phyloP scores from a whole-genome alignment of 2,888 invertebrate genomes.

The Mesopsocus fuscifrons region DNA sequence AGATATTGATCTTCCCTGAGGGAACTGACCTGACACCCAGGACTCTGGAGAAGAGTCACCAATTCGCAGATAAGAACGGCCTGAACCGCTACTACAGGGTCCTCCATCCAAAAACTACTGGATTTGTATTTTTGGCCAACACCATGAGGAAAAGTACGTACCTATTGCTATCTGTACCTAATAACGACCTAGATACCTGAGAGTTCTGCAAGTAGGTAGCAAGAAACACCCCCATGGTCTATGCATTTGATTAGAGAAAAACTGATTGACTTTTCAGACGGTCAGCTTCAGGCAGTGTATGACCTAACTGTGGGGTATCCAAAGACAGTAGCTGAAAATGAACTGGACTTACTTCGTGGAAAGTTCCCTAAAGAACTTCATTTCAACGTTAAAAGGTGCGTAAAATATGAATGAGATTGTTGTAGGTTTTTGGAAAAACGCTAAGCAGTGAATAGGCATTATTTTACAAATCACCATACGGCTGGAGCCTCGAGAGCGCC shows the following conservation, averaged over 20 bases:
- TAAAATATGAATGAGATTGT: not conserved
- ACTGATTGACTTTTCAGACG: constrained; percentile 25
- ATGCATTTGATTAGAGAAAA: too few species aligned
- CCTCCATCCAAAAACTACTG: constrained; percentile 73
- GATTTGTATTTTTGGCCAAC: constrained; percentile 41
- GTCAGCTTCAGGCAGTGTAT: constrained; percentile 56
- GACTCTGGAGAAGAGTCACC: constrained; percentile 47
- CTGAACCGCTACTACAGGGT: constrained; percentile 55
- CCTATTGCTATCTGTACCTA: too few species aligned
- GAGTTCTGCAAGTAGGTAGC: too few species aligned
- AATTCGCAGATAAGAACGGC: constrained; percentile 45
- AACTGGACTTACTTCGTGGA: constrained; percentile 48
- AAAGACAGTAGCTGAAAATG: constrained; percentile 50
- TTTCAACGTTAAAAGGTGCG: constrained; percentile 49
- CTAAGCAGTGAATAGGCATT: constrained; percentile 13
- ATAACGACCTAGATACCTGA: too few species aligned
- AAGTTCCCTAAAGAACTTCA: constrained; percentile 54
- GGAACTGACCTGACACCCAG: constrained; percentile 63
- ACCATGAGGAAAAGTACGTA: constrained; percentile 25
- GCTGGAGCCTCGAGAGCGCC: too few species aligned
- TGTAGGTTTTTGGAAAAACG: not conserved
- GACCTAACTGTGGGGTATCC: constrained; percentile 77
- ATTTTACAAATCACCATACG: too few species aligned
- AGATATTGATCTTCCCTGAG: constrained; percentile 72
- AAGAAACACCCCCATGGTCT: too few species aligned